These are phyloP conservation scores for Takifugu bimaculatus DNA, from an alignment of 2,113 vertebrate species.

Conservation along the genomic window DNA sequence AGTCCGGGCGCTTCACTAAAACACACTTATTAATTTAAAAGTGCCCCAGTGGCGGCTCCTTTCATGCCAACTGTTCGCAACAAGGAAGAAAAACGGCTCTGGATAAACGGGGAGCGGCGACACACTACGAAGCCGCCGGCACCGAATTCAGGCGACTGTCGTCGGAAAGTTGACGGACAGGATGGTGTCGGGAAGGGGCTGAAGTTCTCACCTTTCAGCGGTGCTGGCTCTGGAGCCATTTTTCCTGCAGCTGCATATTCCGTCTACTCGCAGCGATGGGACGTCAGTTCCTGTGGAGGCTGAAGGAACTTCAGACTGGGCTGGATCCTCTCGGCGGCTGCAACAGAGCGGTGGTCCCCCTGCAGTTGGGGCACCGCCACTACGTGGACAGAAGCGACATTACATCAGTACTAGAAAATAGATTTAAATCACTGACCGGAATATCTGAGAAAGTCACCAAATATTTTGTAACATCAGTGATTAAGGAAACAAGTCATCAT, in stretches of 20 bases:
- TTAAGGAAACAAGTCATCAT: too few species aligned
- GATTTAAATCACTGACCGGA: too few species aligned
- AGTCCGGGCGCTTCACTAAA: conserved; percentile 3
- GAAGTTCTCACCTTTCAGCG: conserved; percentile 67
- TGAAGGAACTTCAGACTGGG: conserved; percentile 15
- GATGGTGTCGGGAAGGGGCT: conserved; percentile 2
- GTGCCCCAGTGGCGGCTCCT: not conserved
- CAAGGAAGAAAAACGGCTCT: conserved; percentile 39
- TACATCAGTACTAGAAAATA: too few species aligned
- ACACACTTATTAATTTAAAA: conserved; percentile 56
- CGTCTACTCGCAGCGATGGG: conserved; percentile 58
- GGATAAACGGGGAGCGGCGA: not conserved
- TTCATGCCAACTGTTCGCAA: conserved; percentile 41
- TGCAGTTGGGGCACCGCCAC: conserved; percentile 25
- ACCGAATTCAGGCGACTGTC: not conserved
- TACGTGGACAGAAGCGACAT: conserved; percentile 5
- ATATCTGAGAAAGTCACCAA: too few species aligned
- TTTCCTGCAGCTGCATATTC: conserved; percentile 74
- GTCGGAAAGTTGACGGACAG: conserved; percentile 27
- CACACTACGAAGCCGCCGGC: not conserved
- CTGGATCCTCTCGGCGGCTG: conserved; percentile 11
- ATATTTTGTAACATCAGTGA: too few species aligned
- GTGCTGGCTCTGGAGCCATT: conserved; percentile 70
- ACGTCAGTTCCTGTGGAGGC: conserved; percentile 79
- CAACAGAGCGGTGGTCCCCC: not conserved